Conservation (phyloP, 2,113 vertebrate genomes). For the Morone saxatilis region DNA sequence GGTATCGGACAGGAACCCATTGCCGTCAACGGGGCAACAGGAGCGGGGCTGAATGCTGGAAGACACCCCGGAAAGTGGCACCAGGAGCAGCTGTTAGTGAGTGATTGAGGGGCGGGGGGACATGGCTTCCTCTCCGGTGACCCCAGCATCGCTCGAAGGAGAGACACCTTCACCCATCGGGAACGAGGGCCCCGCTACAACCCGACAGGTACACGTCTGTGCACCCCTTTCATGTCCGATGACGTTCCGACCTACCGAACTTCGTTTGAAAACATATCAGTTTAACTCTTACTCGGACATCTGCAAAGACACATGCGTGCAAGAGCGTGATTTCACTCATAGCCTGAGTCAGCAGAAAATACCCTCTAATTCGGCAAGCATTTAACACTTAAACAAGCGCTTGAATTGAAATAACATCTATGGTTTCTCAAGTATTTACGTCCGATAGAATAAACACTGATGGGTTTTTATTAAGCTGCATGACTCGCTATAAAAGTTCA, state of each 20-base stretch:
- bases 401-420: too few relatives aligned
- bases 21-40: background rate
- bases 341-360: constrained; percentile 13
- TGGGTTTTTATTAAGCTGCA: rapidly evolving
- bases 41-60: constrained; percentile 27
- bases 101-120: background rate
- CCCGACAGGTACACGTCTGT: constrained; percentile 55
- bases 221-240: background rate
- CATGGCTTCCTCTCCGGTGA: constrained; percentile 71
- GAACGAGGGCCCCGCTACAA: constrained; percentile 47
- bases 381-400: rapidly evolving
- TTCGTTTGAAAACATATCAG: background rate
- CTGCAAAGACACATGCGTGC: background rate
- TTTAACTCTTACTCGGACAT: background rate
- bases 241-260: background rate
- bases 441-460: background rate
- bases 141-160: constrained; percentile 67
- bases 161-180: constrained; percentile 69
- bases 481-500: background rate
- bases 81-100: constrained; percentile 7
- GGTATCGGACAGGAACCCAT: constrained; percentile 32
- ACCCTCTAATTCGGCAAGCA: background rate
- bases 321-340: rapidly evolving
- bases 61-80: constrained; percentile 41
- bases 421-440: too few relatives aligned